Evolutionary conservation across 1,140 invertebrate species (phyloP), one percentile per base, ranked within the genome.

Genomic region (Drosophila littoralis): DNA sequence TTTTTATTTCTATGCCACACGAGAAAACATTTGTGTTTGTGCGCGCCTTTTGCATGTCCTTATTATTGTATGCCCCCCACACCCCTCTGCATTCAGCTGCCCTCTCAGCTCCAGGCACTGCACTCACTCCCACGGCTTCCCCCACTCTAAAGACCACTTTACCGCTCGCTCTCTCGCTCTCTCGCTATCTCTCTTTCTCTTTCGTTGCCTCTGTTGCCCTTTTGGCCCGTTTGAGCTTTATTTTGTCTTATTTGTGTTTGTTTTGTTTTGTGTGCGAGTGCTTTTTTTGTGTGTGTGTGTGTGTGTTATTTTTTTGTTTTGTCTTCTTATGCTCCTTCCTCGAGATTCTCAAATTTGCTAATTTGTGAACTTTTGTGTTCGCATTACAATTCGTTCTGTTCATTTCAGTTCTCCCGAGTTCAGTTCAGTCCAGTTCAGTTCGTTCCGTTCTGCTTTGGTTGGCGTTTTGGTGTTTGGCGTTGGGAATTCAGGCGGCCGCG

Each of bases 291-390:
- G 15, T 43, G 54, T 66, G 60, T 13, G 58, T 58, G 58, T 51
- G 50, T 58, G 5, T 58, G 7, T 17, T 46, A 38, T 64, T 33
- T 45, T 43, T 38, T 46, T 17, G 3, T 33, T 42, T 60, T 48
- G 33, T 65, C 75, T 75, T 59, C 33, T 60, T 65, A 46, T 35
- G 17, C 60, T 54, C 22, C 48, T 46, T 73, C 69, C 81, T 55
- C 64, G 64, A 79, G 83, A 73, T 88, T 77, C 83, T 88, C 75
- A 88, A 86, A 86, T 88, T 86, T 86, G 83, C 83, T 86, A 86
- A 86, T 86, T 86, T 86, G 83, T 86, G 83, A 88, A 83, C 83
- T 86, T 86, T 86, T 88, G 83, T 86, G 71, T 72, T 75, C 82
- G 79, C 82, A 85, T 86, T 86, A 88, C 79, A 82, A 86, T 88